Percentiles rank a stretch among this genome's conserved stretches.
Conservation (phyloP, 1,140 invertebrate species). For the Brachionus sp. region DNA sequence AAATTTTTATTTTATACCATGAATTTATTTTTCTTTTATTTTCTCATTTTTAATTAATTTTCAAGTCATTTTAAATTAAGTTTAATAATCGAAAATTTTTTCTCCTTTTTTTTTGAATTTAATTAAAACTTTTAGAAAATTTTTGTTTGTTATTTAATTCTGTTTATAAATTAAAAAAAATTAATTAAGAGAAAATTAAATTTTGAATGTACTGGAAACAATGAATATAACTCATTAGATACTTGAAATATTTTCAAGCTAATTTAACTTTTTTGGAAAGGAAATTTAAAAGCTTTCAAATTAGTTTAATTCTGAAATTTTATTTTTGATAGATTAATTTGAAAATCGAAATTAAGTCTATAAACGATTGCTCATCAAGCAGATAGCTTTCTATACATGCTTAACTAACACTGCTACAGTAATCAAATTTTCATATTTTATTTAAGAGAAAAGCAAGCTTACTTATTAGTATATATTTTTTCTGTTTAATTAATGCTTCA, state of each 20-base stretch:
- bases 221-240: not conserved
- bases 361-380: not conserved
- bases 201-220: not conserved
- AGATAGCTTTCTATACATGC: not conserved
- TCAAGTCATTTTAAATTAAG: constrained; percentile 26
- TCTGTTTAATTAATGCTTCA: too few relatives aligned
- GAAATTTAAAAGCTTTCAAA: constrained; percentile 25
- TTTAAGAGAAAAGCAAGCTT: too few relatives aligned
- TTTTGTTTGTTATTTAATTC: constrained; percentile 28
- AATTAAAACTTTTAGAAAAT: not conserved
- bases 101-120: not conserved
- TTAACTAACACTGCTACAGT: too few relatives aligned
- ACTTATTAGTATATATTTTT: too few relatives aligned
- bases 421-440: too few relatives aligned
- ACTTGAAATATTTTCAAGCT: constrained; percentile 8
- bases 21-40: not conserved
- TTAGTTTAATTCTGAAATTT: not conserved
- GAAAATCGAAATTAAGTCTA: not conserved
- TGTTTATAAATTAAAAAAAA: not conserved
- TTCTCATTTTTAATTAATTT: not conserved
- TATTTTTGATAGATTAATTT: constrained; percentile 21
- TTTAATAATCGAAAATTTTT: not conserved
- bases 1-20: not conserved
- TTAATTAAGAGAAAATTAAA: not conserved
- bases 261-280: constrained; percentile 23